Conservation (phyloP, 64 coral and sea anemone genomes). For the Dendronephthya gigantea region DNA sequence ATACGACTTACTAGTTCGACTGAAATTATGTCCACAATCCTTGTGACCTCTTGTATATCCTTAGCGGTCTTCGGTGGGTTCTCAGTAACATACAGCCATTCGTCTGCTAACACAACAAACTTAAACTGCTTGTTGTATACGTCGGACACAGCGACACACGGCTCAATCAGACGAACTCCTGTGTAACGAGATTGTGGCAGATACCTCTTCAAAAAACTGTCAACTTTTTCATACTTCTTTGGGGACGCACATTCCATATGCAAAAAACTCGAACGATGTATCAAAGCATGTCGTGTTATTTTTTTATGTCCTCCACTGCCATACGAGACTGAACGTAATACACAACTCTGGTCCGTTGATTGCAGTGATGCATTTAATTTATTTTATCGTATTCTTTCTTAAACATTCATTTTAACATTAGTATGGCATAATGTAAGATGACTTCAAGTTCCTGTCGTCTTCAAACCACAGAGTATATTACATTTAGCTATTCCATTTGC, state of each 20-base stretch:
- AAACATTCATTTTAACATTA: neutral
- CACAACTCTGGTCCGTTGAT: neutral
- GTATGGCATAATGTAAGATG: neutral
- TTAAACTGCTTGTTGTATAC: conserved; percentile 83
- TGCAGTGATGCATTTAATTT: no score
- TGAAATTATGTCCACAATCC: conserved; percentile 60
- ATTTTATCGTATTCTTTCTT: neutral
- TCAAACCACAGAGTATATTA: neutral
- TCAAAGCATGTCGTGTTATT: neutral
- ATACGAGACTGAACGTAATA: no score
- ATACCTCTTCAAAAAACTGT: conserved; percentile 82
- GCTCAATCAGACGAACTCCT: conserved; percentile 75
- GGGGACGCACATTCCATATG: conserved; percentile 7
- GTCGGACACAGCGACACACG: conserved; percentile 66
- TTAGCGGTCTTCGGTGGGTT: conserved; percentile 73
- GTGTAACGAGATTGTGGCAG: conserved; percentile 77
- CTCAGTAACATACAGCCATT: conserved; percentile 82
- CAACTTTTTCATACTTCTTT: conserved; percentile 92
- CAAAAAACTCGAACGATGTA: neutral
- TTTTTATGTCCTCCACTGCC: neutral
- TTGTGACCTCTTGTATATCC: conserved; percentile 63
- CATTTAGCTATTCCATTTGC: neutral
- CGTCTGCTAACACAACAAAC: conserved; percentile 67
- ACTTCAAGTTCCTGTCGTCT: no score
- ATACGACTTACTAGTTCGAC: conserved; percentile 59